Percentiles rank a stretch among this genome's conserved stretches.
phyloP scores from a whole-genome alignment of 2,797 vertebrate species.

The Tenualosa thibaudeaui region DNA sequence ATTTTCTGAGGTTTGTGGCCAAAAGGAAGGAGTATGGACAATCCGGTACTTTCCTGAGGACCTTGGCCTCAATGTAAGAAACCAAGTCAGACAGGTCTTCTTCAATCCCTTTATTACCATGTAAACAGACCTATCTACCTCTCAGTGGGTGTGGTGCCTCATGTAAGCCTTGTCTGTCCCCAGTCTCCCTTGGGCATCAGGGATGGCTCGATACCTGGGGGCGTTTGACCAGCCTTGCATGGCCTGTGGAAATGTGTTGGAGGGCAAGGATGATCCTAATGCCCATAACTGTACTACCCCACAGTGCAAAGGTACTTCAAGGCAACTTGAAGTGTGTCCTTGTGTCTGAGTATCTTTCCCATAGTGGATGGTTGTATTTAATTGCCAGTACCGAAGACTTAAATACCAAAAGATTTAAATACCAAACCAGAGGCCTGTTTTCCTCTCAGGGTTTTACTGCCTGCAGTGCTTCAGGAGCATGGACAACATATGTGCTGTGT shows the following conservation, averaged over 20 bases:
- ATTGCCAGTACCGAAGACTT: neutral
- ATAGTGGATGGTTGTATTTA: too few species aligned
- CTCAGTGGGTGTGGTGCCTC: neutral
- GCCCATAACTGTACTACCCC: slow-evolving; percentile 67
- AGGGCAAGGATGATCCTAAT: slow-evolving; percentile 22
- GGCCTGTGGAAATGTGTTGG: slow-evolving; percentile 65
- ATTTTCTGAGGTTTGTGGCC: slow-evolving; percentile 56
- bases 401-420: neutral
- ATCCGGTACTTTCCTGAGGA: slow-evolving; percentile 50
- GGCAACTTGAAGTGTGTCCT: neutral
- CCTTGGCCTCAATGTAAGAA: slow-evolving; percentile 65
- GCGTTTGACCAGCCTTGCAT: slow-evolving; percentile 64
- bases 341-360: too few species aligned
- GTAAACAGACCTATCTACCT: neutral
- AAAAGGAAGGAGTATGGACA: slow-evolving; percentile 40
- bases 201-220: slow-evolving; percentile 57
- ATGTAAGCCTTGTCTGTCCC: neutral
- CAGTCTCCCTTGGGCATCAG: slow-evolving; percentile 64
- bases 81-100: neutral
- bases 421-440: neutral
- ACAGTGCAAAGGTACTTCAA: slow-evolving; percentile 71
- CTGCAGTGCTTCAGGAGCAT: slow-evolving; percentile 68
- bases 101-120: neutral
- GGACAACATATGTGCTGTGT: slow-evolving; percentile 69
- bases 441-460: slow-evolving; percentile 73